Conservation (phyloP, 2,113 vertebrate species). For the Pseudopipra pipra region DNA sequence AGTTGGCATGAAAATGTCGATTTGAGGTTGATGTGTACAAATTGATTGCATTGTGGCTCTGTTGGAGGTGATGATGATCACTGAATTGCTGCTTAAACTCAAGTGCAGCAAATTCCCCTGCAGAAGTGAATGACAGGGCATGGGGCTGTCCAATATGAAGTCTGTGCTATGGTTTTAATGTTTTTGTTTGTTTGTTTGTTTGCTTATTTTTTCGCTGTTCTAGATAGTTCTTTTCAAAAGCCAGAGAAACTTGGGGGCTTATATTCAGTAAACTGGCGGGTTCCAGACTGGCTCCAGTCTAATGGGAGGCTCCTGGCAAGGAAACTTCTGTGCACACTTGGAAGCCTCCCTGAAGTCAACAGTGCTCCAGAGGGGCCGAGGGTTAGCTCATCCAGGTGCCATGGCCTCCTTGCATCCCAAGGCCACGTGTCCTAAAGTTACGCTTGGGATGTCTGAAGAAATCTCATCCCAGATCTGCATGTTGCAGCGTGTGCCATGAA, state of each 20-base stretch:
- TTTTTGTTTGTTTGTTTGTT: not conserved
- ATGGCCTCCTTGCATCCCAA: not conserved
- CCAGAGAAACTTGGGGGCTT: not conserved
- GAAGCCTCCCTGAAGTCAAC: not conserved
- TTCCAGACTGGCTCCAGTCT: not conserved
- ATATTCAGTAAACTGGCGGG: not conserved
- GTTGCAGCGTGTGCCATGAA: not conserved
- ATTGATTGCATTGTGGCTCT: not conserved
- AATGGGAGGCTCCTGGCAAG: not conserved
- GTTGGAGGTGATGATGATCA: not conserved
- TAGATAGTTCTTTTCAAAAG: not conserved
- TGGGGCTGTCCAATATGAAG: not conserved
- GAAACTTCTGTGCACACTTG: not conserved
- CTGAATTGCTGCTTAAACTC: not conserved
- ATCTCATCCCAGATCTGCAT: not conserved
- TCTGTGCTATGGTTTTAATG: not conserved
- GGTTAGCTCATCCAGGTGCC: not conserved
- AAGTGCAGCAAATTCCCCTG: not conserved
- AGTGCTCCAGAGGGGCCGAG: not conserved
- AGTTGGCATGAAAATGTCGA: not conserved
- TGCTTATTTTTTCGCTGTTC: not conserved
- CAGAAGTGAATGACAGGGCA: not conserved
- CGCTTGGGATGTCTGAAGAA: not conserved
- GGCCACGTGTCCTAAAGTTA: not conserved
- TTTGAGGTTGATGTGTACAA: not conserved